Base-by-base conservation (phyloP, 2,113 vertebrate genomes). In the Sturnus vulgaris region DNA sequence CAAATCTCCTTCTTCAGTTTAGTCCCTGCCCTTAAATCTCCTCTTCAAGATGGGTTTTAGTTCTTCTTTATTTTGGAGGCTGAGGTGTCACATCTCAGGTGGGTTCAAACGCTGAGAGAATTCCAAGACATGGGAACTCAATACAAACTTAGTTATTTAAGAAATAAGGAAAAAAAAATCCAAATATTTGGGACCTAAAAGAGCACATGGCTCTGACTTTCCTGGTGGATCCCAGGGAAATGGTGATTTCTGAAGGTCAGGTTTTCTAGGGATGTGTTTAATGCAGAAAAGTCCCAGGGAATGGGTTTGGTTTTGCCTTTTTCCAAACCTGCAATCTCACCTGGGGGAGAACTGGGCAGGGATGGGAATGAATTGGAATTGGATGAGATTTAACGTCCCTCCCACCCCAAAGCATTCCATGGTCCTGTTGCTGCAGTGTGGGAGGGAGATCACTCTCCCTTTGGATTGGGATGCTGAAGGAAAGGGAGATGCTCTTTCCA, bases 31-130 rank as follows among this genome's bases (percentile, higher is more conserved):
- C 20, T 72, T 28, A 5, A 28, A n/a, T 82, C 60, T 30, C 53
- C 37, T 60, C 5, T 6, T 13, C 20, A 5, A 15, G 31, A 1
- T 2, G 2, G 1, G 9, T 24, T 3, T 82, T 9, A 2, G 22
- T 66, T 30, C 46, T 16, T 2, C 23, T n/a, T 35, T 3, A 0
- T 11, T 33, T 25, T 31, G 60, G 77, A 42, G 80, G 63, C 28
- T 15, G 49, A 53, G 84, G 44, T 55, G 71, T 16, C 16, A 1
- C 65, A 5, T 15, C 46, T 61, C 8, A 0, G 4, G 11, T 11
- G 1, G 15, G 8, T 22, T 10, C 15, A 19, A 15, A 9, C 1
- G 2, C 5, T 8, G 49, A 19, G 17, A 40, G 37, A 28, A 35
- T 24, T 53, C 64, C 53, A 5, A 23, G 10, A 19, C 0, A 2